These are phyloP conservation scores for Drymodes brunneopygia DNA, from an alignment of 2,113 vertebrate species.

Conservation along the genomic window DNA sequence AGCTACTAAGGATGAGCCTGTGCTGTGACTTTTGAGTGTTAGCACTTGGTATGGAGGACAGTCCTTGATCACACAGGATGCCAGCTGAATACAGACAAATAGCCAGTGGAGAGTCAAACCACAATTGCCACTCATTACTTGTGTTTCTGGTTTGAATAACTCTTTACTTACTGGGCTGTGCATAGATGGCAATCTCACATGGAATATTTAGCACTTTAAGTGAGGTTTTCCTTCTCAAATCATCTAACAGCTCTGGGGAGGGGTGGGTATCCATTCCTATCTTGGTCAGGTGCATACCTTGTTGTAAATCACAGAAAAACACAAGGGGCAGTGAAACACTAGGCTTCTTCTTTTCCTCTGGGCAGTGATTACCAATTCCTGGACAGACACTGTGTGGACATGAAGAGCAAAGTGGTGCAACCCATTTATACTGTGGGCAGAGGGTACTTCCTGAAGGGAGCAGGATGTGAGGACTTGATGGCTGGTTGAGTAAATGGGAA, in stretches of 20 bases:
- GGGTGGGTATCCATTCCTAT: background rate
- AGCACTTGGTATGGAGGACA: background rate
- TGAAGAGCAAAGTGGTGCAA: background rate
- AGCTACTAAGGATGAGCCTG: rapidly evolving
- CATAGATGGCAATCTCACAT: background rate
- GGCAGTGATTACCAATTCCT: rapidly evolving
- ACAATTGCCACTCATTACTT: background rate
- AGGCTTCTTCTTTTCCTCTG: background rate
- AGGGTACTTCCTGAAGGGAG: background rate
- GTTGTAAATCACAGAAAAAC: background rate
- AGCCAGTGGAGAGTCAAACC: background rate
- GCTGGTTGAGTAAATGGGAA: background rate
- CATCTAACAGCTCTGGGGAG: background rate
- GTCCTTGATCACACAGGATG: background rate
- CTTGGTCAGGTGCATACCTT: background rate
- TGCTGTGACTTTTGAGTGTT: background rate
- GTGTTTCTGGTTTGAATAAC: background rate
- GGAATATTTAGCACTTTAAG: background rate
- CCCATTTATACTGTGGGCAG: background rate
- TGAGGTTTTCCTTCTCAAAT: background rate
- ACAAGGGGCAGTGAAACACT: background rate
- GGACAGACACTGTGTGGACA: background rate
- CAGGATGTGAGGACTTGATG: background rate
- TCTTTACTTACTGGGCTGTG: background rate
- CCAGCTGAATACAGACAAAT: background rate